Evolutionary conservation across 2,797 vertebrate genomes (phyloP), one percentile per base, ranked within the genome.

Genomic region (Myotis pilosus): DNA sequence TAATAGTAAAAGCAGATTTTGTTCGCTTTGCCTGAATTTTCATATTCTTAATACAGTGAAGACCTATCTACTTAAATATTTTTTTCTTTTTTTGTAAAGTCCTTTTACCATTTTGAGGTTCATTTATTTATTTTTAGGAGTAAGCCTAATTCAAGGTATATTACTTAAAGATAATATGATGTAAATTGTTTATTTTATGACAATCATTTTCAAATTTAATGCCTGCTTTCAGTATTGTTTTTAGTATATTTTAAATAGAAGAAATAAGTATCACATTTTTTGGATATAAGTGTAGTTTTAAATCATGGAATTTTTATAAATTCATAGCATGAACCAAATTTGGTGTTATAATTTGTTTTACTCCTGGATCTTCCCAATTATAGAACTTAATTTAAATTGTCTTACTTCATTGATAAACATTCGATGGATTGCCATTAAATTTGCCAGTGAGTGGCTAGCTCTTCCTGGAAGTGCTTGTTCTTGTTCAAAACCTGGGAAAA

Each of bases 1-100:
- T 94, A 95, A 97, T 86, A 87, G 44, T 68, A 74, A 89, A 89
- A 96, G 64, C 36, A 93, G 92, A 90, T 97, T 98, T 87, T 79
- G 25, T 80, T 92, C 51, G 36, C 55, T 78, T 89, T 96, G 80
- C 92, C 76, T 66, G 0, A 6, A 66, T 95, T 94, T 95, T 84
- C n/a, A 68, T 89, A 95, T 97, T 96, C 81, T 94, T 96, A 69
- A 94, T 49, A 23, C 2, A 57, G 10, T 53, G 1, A 85, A 88
- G 0, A 1, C 47, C 5, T 84, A 64, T 94, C 90, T 92, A 64
- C 22, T 44, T 44, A 44, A 44, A 44, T 10, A 44, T 84, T 16
- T 6, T 57, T n/a, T 74, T 74, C 57, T 25, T 36, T 8, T 4
- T 30, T 86, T 5, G 57, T 81, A 30, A 75, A 20, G 3, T 60